phyloP scores from a whole-genome alignment of 1,140 invertebrate genomes.

The Megalonaias nervosa region DNA sequence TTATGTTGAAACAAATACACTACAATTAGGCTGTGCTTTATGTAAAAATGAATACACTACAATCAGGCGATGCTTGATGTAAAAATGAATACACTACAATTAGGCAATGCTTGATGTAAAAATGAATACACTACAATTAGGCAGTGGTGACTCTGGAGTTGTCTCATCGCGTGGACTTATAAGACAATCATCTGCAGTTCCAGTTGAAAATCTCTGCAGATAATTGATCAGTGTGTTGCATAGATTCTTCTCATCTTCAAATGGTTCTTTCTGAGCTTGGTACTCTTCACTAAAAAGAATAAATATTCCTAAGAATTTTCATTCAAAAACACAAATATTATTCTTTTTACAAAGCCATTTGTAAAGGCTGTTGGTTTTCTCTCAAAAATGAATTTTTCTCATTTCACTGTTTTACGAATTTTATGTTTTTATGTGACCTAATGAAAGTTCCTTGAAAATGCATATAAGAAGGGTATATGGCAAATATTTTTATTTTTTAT shows the following conservation, averaged over 20 bases:
- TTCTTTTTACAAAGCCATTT: no score
- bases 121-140: constrained; percentile 2
- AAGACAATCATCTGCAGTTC: constrained; percentile 25
- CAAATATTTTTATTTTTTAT: no score
- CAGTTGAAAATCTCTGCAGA: constrained; percentile 50
- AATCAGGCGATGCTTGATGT: background rate
- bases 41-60: background rate
- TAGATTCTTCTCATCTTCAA: constrained; percentile 57
- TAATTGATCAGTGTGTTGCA: constrained; percentile 65
- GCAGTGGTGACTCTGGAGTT: constrained; percentile 4
- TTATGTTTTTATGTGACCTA: no score
- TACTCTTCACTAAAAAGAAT: constrained; percentile 57
- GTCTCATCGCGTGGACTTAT: constrained; percentile 23
- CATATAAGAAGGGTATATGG: no score
- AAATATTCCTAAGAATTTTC: background rate
- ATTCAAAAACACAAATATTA: no score
- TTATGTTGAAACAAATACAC: background rate
- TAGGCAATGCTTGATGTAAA: background rate
- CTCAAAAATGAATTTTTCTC: no score
- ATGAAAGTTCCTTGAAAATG: no score
- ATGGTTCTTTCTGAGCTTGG: constrained; percentile 48
- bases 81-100: background rate
- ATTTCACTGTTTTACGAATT: no score
- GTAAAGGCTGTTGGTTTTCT: no score
- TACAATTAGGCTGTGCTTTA: background rate